A percentile compares a stretch with the other conserved stretches of the same genome.
Conservation (phyloP, 2,797 vertebrate species). For the Neosilurus hyrtlii region DNA sequence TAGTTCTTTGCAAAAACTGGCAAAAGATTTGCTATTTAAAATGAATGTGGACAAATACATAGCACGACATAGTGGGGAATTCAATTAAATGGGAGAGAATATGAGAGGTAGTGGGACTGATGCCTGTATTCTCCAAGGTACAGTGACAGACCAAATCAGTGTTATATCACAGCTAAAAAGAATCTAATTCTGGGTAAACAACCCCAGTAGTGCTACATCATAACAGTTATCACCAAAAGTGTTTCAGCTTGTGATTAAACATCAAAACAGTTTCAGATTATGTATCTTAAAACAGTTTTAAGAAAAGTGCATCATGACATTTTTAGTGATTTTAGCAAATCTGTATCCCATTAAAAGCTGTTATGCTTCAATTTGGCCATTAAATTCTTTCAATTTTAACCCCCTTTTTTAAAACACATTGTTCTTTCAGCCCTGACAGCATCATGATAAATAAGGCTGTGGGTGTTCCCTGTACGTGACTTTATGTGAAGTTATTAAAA, state of each 20-base stretch:
- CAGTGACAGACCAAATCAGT: background rate
- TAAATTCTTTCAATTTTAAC: background rate
- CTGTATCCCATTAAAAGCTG: background rate
- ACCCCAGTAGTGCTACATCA: background rate
- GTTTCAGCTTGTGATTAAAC: background rate
- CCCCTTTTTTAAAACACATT: too few relatives aligned
- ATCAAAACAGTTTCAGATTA: background rate
- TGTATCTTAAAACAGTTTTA: background rate
- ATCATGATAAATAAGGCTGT: background rate
- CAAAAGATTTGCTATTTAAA: background rate
- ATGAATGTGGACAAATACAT: background rate
- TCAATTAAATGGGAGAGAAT: too few relatives aligned
- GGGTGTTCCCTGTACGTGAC: background rate
- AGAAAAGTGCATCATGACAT: background rate
- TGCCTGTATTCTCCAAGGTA: too few relatives aligned
- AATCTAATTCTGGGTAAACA: background rate
- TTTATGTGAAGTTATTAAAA: background rate
- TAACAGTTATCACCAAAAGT: too few relatives aligned
- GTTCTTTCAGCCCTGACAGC: background rate
- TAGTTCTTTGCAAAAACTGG: background rate
- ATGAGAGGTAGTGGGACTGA: too few relatives aligned
- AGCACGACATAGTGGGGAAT: background rate
- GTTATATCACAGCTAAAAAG: background rate
- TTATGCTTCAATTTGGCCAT: background rate
- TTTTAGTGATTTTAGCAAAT: constrained; percentile 4